These are phyloP conservation scores for Ladona fulva DNA, from an alignment of 1,140 invertebrate species.

Conservation along the genomic window DNA sequence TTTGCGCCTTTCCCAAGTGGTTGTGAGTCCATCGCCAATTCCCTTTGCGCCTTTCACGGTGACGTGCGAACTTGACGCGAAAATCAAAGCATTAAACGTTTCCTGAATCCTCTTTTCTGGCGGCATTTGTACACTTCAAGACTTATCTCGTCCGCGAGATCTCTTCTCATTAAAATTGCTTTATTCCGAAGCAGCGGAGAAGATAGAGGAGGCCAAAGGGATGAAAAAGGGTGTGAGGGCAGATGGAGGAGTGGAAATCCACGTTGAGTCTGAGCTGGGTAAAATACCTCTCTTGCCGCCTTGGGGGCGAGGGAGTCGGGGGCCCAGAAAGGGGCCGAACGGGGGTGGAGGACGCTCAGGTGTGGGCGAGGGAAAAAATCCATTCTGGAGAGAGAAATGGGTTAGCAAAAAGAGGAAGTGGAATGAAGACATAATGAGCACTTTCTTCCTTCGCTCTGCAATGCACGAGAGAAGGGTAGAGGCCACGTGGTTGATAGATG, in stretches of 20 bases:
- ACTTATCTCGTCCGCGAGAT: background rate
- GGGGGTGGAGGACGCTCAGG: background rate
- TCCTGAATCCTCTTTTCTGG: background rate
- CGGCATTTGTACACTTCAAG: background rate
- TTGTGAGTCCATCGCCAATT: background rate
- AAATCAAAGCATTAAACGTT: slow-evolving; percentile 10
- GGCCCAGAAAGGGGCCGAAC: background rate
- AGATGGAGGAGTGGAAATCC: background rate
- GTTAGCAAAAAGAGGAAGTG: background rate
- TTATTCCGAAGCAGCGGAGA: background rate
- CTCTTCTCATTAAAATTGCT: slow-evolving; percentile 10
- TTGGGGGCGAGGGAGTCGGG: background rate
- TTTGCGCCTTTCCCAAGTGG: no score
- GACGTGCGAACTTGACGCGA: background rate
- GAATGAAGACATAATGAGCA: slow-evolving; percentile 5
- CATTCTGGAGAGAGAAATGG: no score
- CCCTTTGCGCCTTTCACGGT: background rate
- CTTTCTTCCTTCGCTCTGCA: background rate
- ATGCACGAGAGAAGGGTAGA: background rate
- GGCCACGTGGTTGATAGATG: background rate
- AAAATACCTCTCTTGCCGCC: no score
- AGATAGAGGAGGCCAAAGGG: background rate
- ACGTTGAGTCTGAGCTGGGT: background rate
- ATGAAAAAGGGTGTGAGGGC: background rate
- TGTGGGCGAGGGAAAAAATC: no score